Evolutionary conservation across 2,797 vertebrate species (phyloP), one percentile per base, ranked within the genome.

Genomic region (Hylomyscus alleni): DNA sequence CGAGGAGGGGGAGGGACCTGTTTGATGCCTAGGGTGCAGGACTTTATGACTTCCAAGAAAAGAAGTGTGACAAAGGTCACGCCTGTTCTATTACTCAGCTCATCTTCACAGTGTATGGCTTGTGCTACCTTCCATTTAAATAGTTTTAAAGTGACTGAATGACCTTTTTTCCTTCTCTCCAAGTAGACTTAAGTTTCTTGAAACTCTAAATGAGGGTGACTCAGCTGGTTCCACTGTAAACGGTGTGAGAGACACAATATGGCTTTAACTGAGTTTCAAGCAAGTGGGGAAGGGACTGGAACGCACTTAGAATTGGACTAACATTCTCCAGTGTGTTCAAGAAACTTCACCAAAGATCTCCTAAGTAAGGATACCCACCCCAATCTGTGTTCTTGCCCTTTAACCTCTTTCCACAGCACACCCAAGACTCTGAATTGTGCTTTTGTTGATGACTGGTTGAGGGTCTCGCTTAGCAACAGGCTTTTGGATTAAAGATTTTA

Each of bases 281-380:
- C 22, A 12, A 60, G 29, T 50, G 4, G 29, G 26, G n/a, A 91
- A 60, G 69, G 52, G 75, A 44, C 37, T 44, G 20, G 19, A n/a
- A 24, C 0, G 3, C 26, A 47, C 24, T 84, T 37, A 47, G 50
- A 89, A 89, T 22, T 5, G 26, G 60, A 82, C 65, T 56, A 58
- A 58, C 6, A 8, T 75, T 96, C 54, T 37, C 52, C 22, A n/a
- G 44, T 72, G 54, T 86, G 19, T 91, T 95, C 56, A 29, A 24
- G 72, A 90, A 96, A 88, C 50, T 40, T 72, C 76, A 11, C 81
- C 69, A 47, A 73, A n/a, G 22, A 2, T 29, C 90, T 97, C 29
- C 52, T 29, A 56, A 54, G 20, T 52, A 44, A 72, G 22, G 22
- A 72, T 37, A 20, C 0, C 4, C 20, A 76, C 12, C 22, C 34